Conservation (phyloP, 2,888 invertebrate species). For the Hypselothyrea guttata region DNA sequence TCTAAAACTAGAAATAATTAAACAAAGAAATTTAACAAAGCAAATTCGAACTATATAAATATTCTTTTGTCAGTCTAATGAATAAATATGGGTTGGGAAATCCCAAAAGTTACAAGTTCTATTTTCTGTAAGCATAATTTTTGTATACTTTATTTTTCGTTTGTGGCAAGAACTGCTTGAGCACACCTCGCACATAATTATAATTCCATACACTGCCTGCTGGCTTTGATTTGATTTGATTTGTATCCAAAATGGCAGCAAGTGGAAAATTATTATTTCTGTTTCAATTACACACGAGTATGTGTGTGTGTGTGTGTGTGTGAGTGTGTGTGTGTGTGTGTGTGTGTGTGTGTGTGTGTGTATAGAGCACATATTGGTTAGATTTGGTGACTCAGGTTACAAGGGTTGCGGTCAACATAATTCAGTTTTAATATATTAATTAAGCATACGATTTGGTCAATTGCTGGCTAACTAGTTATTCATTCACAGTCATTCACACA, state of each 20-base stretch:
- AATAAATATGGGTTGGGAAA: too few relatives aligned
- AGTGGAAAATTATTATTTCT: slow-evolving; percentile 63
- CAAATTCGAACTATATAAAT: too few relatives aligned
- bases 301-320: slow-evolving; percentile 4
- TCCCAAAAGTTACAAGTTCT: too few relatives aligned
- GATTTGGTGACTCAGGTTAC: slow-evolving; percentile 20
- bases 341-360: slow-evolving; percentile 1
- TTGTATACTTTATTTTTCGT: too few relatives aligned
- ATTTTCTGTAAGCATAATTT: too few relatives aligned
- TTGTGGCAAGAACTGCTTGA: not conserved
- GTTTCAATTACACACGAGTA: slow-evolving; percentile 59
- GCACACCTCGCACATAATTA: slow-evolving; percentile 31
- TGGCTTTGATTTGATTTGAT: slow-evolving; percentile 44
- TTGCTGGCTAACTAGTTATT: slow-evolving; percentile 3
- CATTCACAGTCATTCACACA: slow-evolving; percentile 1
- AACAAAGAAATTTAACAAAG: too few relatives aligned
- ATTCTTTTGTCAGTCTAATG: too few relatives aligned
- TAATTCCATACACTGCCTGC: slow-evolving; percentile 27
- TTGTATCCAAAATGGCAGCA: slow-evolving; percentile 32
- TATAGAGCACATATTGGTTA: slow-evolving; percentile 2
- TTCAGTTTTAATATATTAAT: slow-evolving; percentile 75
- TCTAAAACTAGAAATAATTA: too few relatives aligned
- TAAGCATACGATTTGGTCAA: slow-evolving; percentile 56
- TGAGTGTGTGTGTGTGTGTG: slow-evolving; percentile 1
- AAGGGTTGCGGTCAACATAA: slow-evolving; percentile 37